Base-by-base conservation (phyloP, 1,140 invertebrate species). In the Dolichoris vasculosae region DNA sequence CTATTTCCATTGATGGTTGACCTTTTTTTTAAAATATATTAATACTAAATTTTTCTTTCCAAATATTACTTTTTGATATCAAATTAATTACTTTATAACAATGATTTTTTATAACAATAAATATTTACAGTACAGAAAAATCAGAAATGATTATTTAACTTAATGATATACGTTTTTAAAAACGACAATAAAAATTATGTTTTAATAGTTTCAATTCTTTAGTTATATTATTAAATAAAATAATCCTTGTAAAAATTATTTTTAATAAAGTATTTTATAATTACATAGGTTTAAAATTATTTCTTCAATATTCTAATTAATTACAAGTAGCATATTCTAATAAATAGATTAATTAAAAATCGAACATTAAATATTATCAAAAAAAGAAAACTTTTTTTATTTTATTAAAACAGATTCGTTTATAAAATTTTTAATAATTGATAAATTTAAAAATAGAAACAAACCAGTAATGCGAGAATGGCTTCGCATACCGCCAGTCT, bases 1-100 rank as follows among this genome's bases (percentile, higher is more conserved):
- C 97, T 86, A 98, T 97, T 55, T 97, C 97, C 96, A 97, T 97
- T 1, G 97, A 97, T 13, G 96, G 96, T 88, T 95, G 94, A 81
- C 96, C 96, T 96, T 75, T 48, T 59, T 79, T 59, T 2, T 76
- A 8, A 30, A n/a, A n/a, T 8, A 64, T 64, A 4, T 8, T 32
- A 30, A 55, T 9, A 2, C 17, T 15, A 55, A 55, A 2, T 55
- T 55, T 55, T 55, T 20, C 9, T 55, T 55, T 55, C n/a, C n/a
- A n/a, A n/a, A n/a, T n/a, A n/a, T n/a, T n/a, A n/a, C n/a, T n/a
- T n/a, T n/a, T n/a, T n/a, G n/a, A 20, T 9, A 59, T 59, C 17
- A 20, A 59, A 59, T 59, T 23, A 59, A 59, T 23, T 9, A 59
- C 26, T 35, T 67, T 67, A 8, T 67, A 32, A 32, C 15, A 67